Evolutionary conservation across 2,113 vertebrate species (phyloP).

Genomic region (Emydura subglobosa): DNA sequence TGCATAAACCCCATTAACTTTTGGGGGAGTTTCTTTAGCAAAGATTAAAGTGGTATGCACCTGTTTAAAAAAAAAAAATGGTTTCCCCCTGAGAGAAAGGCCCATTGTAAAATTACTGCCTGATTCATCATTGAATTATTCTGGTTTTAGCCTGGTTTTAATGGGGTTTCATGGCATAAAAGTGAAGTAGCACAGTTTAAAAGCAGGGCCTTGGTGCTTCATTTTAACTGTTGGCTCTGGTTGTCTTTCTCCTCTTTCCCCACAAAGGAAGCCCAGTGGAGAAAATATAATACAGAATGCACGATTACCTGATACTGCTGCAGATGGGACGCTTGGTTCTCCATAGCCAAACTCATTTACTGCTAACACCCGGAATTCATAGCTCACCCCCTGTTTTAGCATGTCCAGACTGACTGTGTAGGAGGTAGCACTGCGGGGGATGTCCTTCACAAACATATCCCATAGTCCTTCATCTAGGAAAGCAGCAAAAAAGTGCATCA

Average conservation of each 20-base stretch:
- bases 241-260: fast-evolving
- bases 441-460: constrained; percentile 92
- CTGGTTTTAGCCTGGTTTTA: background rate
- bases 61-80: background rate
- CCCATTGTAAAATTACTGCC: background rate
- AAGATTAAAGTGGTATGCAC: background rate
- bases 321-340: constrained; percentile 91
- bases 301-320: constrained; percentile 88
- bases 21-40: background rate
- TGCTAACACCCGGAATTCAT: constrained; percentile 94
- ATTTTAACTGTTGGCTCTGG: background rate
- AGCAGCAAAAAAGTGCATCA: background rate
- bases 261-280: background rate
- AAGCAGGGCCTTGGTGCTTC: background rate
- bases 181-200: background rate
- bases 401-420: constrained; percentile 87
- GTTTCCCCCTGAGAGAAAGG: background rate
- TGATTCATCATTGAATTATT: background rate
- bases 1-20: background rate
- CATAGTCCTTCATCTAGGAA: constrained; percentile 93
- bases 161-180: background rate
- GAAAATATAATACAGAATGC: background rate
- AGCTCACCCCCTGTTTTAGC: constrained; percentile 91
- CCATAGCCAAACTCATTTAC: constrained; percentile 92
- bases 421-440: constrained; percentile 87